Base-by-base conservation (phyloP, 1,140 invertebrate genomes). In the Anoplophora glabripennis region DNA sequence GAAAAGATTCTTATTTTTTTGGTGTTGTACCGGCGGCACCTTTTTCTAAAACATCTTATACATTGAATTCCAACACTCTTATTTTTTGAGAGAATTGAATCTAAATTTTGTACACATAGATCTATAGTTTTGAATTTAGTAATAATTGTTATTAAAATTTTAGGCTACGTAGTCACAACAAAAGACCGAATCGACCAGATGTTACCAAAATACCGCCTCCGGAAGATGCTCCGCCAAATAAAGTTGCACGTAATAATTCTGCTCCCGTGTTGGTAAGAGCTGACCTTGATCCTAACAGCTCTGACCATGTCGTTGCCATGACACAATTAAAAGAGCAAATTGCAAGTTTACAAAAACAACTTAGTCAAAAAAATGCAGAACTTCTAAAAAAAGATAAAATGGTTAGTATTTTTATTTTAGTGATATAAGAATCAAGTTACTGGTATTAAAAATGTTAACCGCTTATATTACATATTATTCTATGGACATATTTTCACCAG, bases 241-340 rank as follows among this genome's bases (percentile, higher is more conserved):
- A 86, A 78, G 75, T 76, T 62, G 75, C 77, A 11, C 64, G 80
- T 57, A 78, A 67, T 58, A 78, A 70, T 66, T 67, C 68, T 37
- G 73, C 61, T 52, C 73, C 61, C 46, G 76, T 65, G 44, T 65
- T 66, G 64, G 76, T 71, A 28, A 37, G 75, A 72, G 82, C 81
- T 47, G 84, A 83, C 66, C 67, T 87, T 38, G 93, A 95, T 77
- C 89, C 90, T 0, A 92, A 90, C 67, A 92, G 88, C 71, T 92
- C 92, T 0, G 94, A 98, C 76, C 93, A 96, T 72, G 89, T 97
- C 17, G 92, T 96, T 8, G 92, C 92, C 0, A 91, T 96, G 74
- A 96, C 94, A 11, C 92, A 96, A 74, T 82, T 98, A 0, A 92
- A 92, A 72, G 95, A 98, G 76, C 89, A 95, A 71, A 94, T 97